phyloP scores from a whole-genome alignment of 2,113 vertebrate species.

The Fregata magnificens region DNA sequence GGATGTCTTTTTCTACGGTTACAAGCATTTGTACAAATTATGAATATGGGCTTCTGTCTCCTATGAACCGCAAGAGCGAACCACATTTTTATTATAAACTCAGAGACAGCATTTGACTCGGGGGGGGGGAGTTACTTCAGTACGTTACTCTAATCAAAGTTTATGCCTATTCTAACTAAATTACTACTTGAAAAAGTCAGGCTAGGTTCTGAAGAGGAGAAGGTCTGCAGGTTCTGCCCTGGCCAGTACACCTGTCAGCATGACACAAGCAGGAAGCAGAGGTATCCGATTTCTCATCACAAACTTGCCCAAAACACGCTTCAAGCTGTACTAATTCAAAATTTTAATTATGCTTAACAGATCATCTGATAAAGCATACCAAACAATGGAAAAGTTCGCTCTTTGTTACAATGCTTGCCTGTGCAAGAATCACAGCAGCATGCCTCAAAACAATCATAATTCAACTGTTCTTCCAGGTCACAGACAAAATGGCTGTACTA shows the following conservation, averaged over 20 bases:
- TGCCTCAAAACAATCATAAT: background rate
- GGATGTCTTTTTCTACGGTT: background rate
- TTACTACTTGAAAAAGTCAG: background rate
- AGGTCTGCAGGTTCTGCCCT: background rate
- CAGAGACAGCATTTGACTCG: background rate
- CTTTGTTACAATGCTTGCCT: conserved; percentile 10
- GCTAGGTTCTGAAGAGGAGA: background rate
- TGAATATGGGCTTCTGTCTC: background rate
- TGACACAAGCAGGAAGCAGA: conserved; percentile 23
- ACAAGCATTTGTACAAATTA: background rate
- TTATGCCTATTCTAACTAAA: background rate
- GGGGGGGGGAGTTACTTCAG: background rate
- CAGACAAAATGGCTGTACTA: background rate
- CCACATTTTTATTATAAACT: background rate
- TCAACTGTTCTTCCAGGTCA: background rate
- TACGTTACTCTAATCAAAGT: background rate
- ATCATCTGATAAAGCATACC: conserved; percentile 40
- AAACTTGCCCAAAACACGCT: conserved; percentile 40
- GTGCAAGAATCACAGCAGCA: background rate
- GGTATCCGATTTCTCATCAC: conserved; percentile 6
- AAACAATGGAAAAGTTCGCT: background rate
- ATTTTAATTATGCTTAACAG: conserved; percentile 37
- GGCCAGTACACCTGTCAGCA: conserved; percentile 37
- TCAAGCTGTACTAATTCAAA: conserved; percentile 7
- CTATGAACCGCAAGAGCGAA: background rate